phyloP scores from a whole-genome alignment of 2,797 vertebrate species.

The Pseudochirops corinnae region DNA sequence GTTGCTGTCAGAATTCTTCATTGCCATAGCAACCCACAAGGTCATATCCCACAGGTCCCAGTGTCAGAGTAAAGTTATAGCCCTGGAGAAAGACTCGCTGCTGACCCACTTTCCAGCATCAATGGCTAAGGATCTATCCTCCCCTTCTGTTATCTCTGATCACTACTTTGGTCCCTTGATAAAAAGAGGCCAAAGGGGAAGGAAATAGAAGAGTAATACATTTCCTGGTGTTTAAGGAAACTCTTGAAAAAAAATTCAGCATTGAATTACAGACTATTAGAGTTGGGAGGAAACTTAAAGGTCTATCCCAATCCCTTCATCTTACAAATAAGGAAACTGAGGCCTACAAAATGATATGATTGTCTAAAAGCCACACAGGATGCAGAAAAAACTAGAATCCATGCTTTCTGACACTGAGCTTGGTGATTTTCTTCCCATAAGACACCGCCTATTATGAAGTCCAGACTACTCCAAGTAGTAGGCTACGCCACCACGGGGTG shows the following conservation, averaged over 20 bases:
- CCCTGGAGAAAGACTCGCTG: conserved; percentile 28
- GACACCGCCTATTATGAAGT: background rate
- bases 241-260: background rate
- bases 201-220: background rate
- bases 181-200: conserved; percentile 8
- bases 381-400: background rate
- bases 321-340: background rate
- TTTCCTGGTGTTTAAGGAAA: background rate
- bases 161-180: conserved; percentile 19
- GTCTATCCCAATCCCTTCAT: background rate
- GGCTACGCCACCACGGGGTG: background rate
- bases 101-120: conserved; percentile 46
- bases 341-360: background rate
- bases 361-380: background rate
- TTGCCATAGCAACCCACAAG: conserved; percentile 77
- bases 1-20: conserved; percentile 57
- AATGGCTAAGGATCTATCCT: background rate
- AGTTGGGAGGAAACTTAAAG: background rate
- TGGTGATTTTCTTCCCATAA: background rate
- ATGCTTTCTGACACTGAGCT: background rate
- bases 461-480: background rate
- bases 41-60: conserved; percentile 64
- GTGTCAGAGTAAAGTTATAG: conserved; percentile 59
- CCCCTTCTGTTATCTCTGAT: conserved; percentile 10
- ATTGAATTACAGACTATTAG: background rate